These are phyloP conservation scores for Andrena praecox DNA, from an alignment of 2,888 invertebrate genomes.

Conservation along the genomic window DNA sequence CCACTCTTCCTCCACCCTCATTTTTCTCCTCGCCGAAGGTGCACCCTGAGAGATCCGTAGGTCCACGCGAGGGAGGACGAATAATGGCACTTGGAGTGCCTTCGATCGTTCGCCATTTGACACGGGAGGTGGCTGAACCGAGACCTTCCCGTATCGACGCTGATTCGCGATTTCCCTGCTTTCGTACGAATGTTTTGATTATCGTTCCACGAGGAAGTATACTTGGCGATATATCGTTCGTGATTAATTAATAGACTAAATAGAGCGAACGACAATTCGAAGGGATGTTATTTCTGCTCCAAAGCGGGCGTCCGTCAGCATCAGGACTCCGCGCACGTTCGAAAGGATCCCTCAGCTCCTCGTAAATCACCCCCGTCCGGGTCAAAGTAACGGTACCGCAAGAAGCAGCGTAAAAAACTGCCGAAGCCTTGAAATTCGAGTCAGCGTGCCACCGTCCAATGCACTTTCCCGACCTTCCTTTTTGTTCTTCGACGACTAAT, in stretches of 20 bases:
- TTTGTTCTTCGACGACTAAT: conserved; percentile 9
- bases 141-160: neutral
- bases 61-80: conserved; percentile 25
- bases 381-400: conserved; percentile 35
- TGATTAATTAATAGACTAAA: no score
- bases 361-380: conserved; percentile 52
- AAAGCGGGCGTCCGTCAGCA: neutral
- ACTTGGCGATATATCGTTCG: neutral
- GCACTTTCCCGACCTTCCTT: conserved; percentile 21
- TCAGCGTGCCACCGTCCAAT: conserved; percentile 24
- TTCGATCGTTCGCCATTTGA: neutral
- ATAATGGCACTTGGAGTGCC: conserved; percentile 2
- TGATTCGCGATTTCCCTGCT: no score
- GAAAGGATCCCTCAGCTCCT: conserved; percentile 22
- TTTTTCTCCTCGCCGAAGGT: conserved; percentile 25
- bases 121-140: neutral
- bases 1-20: conserved; percentile 1
- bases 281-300: no score
- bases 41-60: conserved; percentile 31
- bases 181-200: neutral
- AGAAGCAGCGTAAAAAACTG: conserved; percentile 28
- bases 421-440: conserved; percentile 54
- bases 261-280: no score
- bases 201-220: neutral
- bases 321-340: neutral